Conservation (phyloP, 2,113 vertebrate species). For the Prionailurus bengalensis region DNA sequence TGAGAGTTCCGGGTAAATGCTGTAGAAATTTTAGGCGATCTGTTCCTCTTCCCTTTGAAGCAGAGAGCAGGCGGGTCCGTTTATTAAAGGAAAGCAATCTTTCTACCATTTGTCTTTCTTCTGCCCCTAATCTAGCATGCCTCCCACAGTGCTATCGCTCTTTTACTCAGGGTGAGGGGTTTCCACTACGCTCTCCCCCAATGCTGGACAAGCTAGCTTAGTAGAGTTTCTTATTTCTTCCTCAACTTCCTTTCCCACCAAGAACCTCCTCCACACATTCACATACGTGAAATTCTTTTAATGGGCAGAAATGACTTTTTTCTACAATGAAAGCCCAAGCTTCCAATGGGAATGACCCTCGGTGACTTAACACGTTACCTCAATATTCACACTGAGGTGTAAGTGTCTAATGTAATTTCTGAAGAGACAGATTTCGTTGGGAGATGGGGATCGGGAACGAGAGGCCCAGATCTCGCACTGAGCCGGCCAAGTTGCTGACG, state of each 20-base stretch:
- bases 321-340: conserved; percentile 62
- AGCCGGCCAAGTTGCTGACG: neutral
- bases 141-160: neutral
- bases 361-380: conserved; percentile 27
- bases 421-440: neutral
- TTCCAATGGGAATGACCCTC: conserved; percentile 53
- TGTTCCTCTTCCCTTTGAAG: conserved; percentile 7
- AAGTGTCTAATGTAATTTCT: conserved; percentile 45
- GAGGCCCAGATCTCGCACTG: neutral
- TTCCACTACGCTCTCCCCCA: neutral
- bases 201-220: neutral
- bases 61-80: neutral
- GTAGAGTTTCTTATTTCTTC: neutral
- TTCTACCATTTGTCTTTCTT: neutral
- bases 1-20: neutral
- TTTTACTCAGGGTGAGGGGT: neutral
- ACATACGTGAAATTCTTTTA: conserved; percentile 48
- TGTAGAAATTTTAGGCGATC: neutral
- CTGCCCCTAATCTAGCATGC: neutral
- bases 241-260: conserved; percentile 26
- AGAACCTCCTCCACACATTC: conserved; percentile 14
- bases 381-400: conserved; percentile 48
- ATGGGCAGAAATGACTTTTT: conserved; percentile 54
- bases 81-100: neutral
- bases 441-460: neutral